Base-by-base conservation (phyloP, 1,140 invertebrate species). In the Drosophila subpulchrella region DNA sequence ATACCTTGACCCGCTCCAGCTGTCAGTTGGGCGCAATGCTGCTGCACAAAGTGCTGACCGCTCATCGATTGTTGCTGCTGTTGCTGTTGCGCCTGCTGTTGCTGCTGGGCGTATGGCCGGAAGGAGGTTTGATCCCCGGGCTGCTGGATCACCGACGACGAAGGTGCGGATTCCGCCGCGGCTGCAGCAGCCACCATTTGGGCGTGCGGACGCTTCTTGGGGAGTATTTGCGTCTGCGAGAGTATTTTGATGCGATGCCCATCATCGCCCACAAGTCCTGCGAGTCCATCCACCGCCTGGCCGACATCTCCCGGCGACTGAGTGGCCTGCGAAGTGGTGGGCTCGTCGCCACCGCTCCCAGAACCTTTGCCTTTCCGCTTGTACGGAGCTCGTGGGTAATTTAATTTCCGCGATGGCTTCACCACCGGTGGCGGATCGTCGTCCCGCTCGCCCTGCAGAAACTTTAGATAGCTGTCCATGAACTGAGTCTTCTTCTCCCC, bases 391-490 rank as follows among this genome's bases (percentile, higher is more conserved):
- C 89, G 77, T 41, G 89, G 81, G 71, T 92, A 92, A 44, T 90
- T 91, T 0, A 91, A 50, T 46, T 92, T 92, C 6, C 91, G 81
- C 5, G 91, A 85, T n/a, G 81, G 89, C 53, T 92, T 92, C 32
- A 91, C 88, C 32, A 91, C 84, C 12, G 96, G 95, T 36, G 96
- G 95, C n/a, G 96, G 95, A 76, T 96, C 96, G 38, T 95, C 95
- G 58, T 97, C 96, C 32, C 95, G 94, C 83, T 97, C 96, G 51
- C 96, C 96, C 93, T 97, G 96, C 76, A 97, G 93, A 92, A 97
- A 97, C 90, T 96, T 97, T 42, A 97, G 93, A 93, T 96, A 97
- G 92, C 96, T 97, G 76, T 95, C 96, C 96, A 97, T 97, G 91
- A 97, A 97, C 63, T 96, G 95, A 32, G 95, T 94, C 77, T 95